Base-by-base conservation (phyloP, 2,113 vertebrate species). In the Hoplias malabaricus region DNA sequence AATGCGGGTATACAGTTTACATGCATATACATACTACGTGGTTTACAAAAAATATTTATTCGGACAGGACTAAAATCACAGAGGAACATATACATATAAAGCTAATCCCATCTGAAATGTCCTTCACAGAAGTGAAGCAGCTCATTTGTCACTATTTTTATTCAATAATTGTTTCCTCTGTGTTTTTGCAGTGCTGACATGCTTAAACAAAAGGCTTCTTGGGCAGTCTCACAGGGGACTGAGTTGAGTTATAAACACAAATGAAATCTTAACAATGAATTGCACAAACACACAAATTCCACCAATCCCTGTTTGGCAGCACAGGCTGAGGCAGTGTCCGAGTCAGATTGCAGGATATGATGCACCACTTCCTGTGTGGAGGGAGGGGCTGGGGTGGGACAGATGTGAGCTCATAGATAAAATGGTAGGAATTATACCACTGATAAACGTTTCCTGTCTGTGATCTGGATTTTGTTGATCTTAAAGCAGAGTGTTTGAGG, bases 381-480 rank as follows among this genome's bases (percentile, higher is more conserved):
- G 73, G 77, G 61, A 50, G 82, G 79, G 81, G 78, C 34, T 9
- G 79, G 78, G 79, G 73, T 62, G 65, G 66, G 73, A 83, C 90
- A 91, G 90, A 93, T 91, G 92, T 81, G 82, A 84, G 86, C 65
- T 72, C 65, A 23, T 57, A 85, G 92, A 93, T 93, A 93, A 92
- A 87, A 76, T 33, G 73, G 69, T 31, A 82, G 67, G 80, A 78
- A 79, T 80, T 66, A 78, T 56, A 80, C 82, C 88, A 23, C 65
- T 31, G 84, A 89, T 90, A 92, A 91, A 85, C 79, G 73, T 86
- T 91, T 93, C 92, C 91, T 91, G 91, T 91, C 90, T 87, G 84
- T 87, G 87, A 50, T 86, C 84, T 50, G 16, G 16, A 29, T 73
- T 84, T 85, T 83, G 86, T 86, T 85, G 81, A 80, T 84, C 82